Evolutionary conservation across 2,113 vertebrate species (phyloP).

Genomic region (Rhadina sibilatrix): DNA sequence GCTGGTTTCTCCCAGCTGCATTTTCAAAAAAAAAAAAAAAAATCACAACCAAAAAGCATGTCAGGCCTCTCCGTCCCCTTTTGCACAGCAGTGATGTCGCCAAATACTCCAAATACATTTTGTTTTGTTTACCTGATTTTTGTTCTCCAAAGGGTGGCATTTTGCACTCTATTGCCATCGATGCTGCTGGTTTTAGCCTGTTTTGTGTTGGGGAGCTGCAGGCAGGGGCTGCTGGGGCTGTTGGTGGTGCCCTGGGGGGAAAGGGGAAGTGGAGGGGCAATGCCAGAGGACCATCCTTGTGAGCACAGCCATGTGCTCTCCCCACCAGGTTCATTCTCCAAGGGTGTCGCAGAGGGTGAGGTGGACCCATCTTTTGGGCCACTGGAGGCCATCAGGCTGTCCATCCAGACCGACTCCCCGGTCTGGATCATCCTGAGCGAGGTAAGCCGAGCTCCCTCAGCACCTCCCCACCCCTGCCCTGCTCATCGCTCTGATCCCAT

Average conservation of each 20-base stretch:
- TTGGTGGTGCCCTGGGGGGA: accelerated
- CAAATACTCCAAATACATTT: not conserved
- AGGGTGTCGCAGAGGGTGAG: conserved; percentile 89
- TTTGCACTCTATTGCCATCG: not conserved
- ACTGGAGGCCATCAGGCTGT: conserved; percentile 89
- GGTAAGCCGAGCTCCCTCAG: conserved; percentile 60
- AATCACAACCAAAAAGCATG: not conserved
- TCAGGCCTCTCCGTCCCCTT: not conserved
- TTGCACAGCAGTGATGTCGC: accelerated
- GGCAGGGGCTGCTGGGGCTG: not conserved
- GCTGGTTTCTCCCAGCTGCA: not conserved
- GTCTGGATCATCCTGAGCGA: conserved; percentile 98
- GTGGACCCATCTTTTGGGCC: conserved; percentile 92
- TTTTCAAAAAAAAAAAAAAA: not conserved
- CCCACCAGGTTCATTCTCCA: conserved; percentile 85
- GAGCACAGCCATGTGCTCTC: accelerated
- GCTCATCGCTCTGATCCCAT: not conserved
- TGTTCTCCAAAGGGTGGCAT: not conserved
- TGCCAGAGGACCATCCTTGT: not conserved
- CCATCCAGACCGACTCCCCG: conserved; percentile 91
- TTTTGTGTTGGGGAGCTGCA: accelerated
- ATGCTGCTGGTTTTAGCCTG: accelerated
- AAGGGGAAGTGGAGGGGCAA: not conserved
- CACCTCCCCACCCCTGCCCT: not conserved
- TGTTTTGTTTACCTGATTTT: not conserved